Evolutionary conservation across 2,888 invertebrate genomes (phyloP), one percentile per base, ranked within the genome.

Genomic region (Girardia tigrina): DNA sequence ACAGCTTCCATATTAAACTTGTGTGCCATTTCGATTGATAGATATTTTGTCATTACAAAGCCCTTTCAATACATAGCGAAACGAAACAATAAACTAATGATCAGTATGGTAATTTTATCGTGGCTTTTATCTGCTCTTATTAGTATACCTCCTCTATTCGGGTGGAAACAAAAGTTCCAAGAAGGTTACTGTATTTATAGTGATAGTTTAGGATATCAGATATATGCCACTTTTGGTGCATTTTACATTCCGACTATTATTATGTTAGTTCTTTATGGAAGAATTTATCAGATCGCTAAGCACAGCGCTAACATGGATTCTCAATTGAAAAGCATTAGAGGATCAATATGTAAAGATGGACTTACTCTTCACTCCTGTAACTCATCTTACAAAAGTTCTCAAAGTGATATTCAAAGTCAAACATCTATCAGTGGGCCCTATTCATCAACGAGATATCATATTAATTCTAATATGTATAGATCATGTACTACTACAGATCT

Each of bases 1-100:
- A 83, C 82, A 0, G 81, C 82, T 0, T 81, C 81, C 26, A 82
- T 82, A 69, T 77, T 83, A 1, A 82, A 83, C 76, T 78, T 82
- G 29, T 81, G 82, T 77, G 81, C 81, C 71, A 83, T 82, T 74
- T 81, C 81, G 56, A 74, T 82, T 26, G 82, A 82, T 77, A 79
- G 82, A 28, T 83, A 81, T 73, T 80, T 82, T 42, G 83, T 82
- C 77, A 83, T 83, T 28, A 83, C 82, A 0, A 78, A 78, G 8
- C 83, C 83, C 0, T 76, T 83, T 6, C 77, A 79, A 1, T 82
- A 83, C 72, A 80, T 80, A 0, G 79, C 80, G 6, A 80, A 80
- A 56, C 78, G 82, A 12, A 81, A 79, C 56, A 91, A 91, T 81
- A 80, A 79, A 42, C 74, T 79, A 1, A 74, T 81, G 29, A 79